phyloP scores from a whole-genome alignment of 2,888 invertebrate genomes.

The Rhagonycha fulva region DNA sequence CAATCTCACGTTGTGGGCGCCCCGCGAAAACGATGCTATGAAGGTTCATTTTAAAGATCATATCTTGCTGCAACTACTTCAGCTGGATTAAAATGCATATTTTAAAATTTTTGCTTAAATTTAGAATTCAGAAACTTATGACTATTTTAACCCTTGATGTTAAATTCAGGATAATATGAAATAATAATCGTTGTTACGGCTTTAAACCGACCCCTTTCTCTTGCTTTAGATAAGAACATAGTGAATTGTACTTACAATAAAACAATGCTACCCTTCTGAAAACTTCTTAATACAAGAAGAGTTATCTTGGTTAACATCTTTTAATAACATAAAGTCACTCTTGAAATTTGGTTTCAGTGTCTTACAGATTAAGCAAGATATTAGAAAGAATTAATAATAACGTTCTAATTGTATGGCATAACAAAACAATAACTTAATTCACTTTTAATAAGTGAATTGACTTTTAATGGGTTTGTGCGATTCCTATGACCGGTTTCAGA shows the following conservation, averaged over 20 bases:
- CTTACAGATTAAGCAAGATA: constrained; percentile 52
- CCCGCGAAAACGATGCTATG: constrained; percentile 31
- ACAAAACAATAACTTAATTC: too few relatives aligned
- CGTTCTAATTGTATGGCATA: too few relatives aligned
- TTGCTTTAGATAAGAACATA: constrained; percentile 9
- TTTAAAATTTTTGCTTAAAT: constrained; percentile 5
- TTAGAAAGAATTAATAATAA: too few relatives aligned
- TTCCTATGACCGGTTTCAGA: too few relatives aligned
- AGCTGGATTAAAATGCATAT: constrained; percentile 6
- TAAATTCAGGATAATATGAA: constrained; percentile 15
- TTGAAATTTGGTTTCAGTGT: constrained; percentile 16
- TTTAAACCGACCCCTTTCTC: background rate
- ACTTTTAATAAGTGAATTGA: too few relatives aligned
- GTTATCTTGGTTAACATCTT: constrained; percentile 7
- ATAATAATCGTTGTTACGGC: constrained; percentile 12
- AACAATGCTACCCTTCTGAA: constrained; percentile 5
- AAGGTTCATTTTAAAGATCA: constrained; percentile 24
- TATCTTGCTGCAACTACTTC: constrained; percentile 14
- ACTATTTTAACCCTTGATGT: constrained; percentile 5
- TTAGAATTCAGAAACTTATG: background rate
- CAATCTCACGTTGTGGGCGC: constrained; percentile 34
- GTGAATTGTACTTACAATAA: constrained; percentile 6
- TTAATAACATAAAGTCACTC: constrained; percentile 3
- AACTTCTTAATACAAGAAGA: constrained; percentile 9
- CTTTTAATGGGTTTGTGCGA: too few relatives aligned